Evolutionary conservation across 1,140 invertebrate species (phyloP), one percentile per base, ranked within the genome.

Genomic region (Micrasema longulum): DNA sequence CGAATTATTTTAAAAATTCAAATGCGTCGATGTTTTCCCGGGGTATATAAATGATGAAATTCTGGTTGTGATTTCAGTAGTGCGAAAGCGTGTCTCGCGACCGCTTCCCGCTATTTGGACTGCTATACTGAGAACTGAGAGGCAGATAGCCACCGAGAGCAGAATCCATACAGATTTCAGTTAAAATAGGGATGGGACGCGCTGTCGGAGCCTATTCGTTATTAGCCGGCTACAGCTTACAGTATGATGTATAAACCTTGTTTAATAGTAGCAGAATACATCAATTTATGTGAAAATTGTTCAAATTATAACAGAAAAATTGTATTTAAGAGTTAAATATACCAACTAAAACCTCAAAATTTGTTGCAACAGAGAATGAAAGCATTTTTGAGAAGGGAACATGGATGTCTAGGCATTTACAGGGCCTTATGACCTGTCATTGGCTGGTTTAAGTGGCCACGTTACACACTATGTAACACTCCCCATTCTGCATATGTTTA

Each of bases 81-180:
- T 11, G 3, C 7, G 14, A 9, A 9, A 11, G 22, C 18, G 16
- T n/a, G n/a, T n/a, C 22, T 31, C 11, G 10, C 50, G 50, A 26
- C 50, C 22, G 22, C 6, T 22, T 23, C 12, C 50, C 18, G 22
- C 50, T 10, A 12, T n/a, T 9, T n/a, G 26, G 50, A 22, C 50
- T 53, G 9, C 22, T 22, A 18, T 53, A 53, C 50, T 53, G 45
- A 48, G 45, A 38, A 12, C 12, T 7, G 5, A 7, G 43, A 14
- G 43, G n/a, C 4, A n/a, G 5, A 16, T 4, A 16, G 0, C n/a
- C 11, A 2, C 12, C 3, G 12, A 1, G 12, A 12, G 41, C 9
- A 23, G 22, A 23, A 53, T 53, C 50, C 50, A 53, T 53, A 53
- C 50, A 18, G 18, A 53, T 12, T 53, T 22, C 50, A n/a, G 50